A percentile compares a stretch with the other conserved stretches of the same genome.
Evolutionary conservation across 2,888 invertebrate species (phyloP).

Genomic region (Brachypterus glaber): DNA sequence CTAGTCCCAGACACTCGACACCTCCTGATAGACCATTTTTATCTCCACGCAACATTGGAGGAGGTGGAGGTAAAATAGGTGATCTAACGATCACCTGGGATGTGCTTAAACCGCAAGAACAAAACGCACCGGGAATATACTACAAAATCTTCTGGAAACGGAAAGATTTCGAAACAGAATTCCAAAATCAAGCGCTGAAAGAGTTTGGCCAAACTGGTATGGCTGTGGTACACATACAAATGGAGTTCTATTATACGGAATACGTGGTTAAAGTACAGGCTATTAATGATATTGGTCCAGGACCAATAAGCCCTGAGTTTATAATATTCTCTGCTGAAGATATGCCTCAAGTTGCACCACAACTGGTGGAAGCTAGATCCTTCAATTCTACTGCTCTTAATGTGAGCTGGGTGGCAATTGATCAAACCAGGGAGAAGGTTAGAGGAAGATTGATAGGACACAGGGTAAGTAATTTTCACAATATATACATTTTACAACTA

Average conservation of each 20-base stretch:
- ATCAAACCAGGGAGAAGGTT: conserved; percentile 71
- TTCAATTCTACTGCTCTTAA: conserved; percentile 89
- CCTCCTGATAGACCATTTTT: conserved; percentile 68
- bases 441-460: conserved; percentile 88
- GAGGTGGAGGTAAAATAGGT: conserved; percentile 93
- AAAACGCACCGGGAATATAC: conserved; percentile 81
- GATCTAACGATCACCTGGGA: conserved; percentile 88
- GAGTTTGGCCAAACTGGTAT: conserved; percentile 67
- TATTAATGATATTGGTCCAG: conserved; percentile 67
- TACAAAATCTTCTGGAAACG: conserved; percentile 86
- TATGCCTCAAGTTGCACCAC: conserved; percentile 86
- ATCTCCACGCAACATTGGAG: conserved; percentile 71
- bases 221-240: conserved; percentile 66
- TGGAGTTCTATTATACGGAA: conserved; percentile 67
- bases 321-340: conserved; percentile 81
- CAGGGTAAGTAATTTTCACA: conserved; percentile 62
- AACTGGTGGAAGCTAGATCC: conserved; percentile 64
- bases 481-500: no score
- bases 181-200: conserved; percentile 60
- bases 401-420: conserved; percentile 83
- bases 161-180: conserved; percentile 62
- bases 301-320: conserved; percentile 68
- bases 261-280: conserved; percentile 79
- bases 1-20: conserved; percentile 81
- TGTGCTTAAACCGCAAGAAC: conserved; percentile 64